These are phyloP conservation scores for Pheosia gnoma DNA, from an alignment of 2,888 invertebrate genomes.

Conservation along the genomic window DNA sequence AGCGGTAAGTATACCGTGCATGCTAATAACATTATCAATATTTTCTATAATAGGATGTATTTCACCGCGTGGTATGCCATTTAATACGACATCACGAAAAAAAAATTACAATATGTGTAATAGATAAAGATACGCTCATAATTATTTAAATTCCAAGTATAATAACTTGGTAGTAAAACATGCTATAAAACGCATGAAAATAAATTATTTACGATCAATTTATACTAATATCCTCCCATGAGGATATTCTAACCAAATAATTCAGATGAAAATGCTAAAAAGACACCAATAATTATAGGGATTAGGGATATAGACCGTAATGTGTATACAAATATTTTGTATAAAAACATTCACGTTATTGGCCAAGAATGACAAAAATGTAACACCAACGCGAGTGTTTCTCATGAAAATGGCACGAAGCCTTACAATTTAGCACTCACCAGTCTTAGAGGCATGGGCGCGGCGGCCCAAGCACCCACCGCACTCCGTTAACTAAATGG, in stretches of 20 bases:
- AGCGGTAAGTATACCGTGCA: no score
- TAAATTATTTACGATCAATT: no score
- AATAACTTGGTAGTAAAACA: no score
- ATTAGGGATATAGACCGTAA: conserved; percentile 12
- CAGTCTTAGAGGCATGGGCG: conserved; percentile 81
- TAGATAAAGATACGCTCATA: no score
- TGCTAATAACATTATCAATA: no score
- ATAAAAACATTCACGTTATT: conserved; percentile 48
- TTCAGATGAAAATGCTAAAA: background rate
- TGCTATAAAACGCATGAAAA: no score
- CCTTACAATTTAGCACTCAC: conserved; percentile 81
- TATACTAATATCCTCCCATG: background rate
- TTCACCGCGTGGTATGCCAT: no score
- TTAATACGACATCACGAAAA: no score
- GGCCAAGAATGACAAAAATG: conserved; percentile 47
- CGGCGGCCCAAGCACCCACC: conserved; percentile 71
- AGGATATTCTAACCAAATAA: background rate
- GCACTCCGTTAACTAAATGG: conserved; percentile 76
- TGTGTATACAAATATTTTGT: conserved; percentile 29
- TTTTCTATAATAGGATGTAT: no score
- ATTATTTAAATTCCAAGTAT: no score
- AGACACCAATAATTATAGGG: background rate
- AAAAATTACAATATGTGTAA: no score
- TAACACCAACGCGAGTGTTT: conserved; percentile 51
- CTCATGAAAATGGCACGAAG: conserved; percentile 74